Percentiles rank a stretch among this genome's conserved stretches.
phyloP scores from a whole-genome alignment of 1,140 invertebrate species.

The Drosophila pachea region DNA sequence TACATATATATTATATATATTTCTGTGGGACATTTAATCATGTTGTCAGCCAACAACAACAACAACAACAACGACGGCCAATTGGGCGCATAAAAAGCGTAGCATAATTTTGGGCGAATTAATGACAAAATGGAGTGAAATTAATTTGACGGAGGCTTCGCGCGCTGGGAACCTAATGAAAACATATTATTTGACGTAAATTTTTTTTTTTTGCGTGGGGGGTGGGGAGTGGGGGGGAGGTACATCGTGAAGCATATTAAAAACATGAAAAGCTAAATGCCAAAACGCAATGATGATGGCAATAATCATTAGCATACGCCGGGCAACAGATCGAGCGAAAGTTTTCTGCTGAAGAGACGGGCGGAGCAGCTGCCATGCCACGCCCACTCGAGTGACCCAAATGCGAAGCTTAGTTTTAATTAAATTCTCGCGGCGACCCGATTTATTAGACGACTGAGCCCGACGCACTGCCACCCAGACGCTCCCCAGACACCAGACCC shows the following conservation, averaged over 20 bases:
- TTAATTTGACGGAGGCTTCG: constrained; percentile 49
- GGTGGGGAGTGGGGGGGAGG: not conserved
- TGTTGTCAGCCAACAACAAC: constrained; percentile 20
- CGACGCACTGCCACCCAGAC: constrained; percentile 17
- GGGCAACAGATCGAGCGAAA: constrained; percentile 8
- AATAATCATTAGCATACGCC: constrained; percentile 56
- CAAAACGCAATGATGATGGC: constrained; percentile 38
- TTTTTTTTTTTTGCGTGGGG: constrained; percentile 55
- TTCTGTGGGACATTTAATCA: constrained; percentile 26
- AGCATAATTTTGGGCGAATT: constrained; percentile 51
- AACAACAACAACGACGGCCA: constrained; percentile 7
- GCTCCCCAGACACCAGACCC: not conserved
- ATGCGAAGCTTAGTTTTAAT: constrained; percentile 64
- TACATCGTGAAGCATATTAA: constrained; percentile 40
- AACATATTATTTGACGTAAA: constrained; percentile 58
- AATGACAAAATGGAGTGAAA: constrained; percentile 60
- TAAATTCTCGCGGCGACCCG: constrained; percentile 51
- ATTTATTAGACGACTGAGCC: constrained; percentile 47
- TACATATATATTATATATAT: not conserved
- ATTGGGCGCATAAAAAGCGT: constrained; percentile 19
- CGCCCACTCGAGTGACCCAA: constrained; percentile 35
- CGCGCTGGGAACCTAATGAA: constrained; percentile 45
- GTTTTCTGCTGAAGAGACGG: constrained; percentile 10
- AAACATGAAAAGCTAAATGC: constrained; percentile 52
- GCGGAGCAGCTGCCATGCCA: constrained; percentile 11